A percentile compares a stretch with the other conserved stretches of the same genome.
phyloP scores from a whole-genome alignment of 2,113 vertebrate genomes.

The Oreochromis spilurus region DNA sequence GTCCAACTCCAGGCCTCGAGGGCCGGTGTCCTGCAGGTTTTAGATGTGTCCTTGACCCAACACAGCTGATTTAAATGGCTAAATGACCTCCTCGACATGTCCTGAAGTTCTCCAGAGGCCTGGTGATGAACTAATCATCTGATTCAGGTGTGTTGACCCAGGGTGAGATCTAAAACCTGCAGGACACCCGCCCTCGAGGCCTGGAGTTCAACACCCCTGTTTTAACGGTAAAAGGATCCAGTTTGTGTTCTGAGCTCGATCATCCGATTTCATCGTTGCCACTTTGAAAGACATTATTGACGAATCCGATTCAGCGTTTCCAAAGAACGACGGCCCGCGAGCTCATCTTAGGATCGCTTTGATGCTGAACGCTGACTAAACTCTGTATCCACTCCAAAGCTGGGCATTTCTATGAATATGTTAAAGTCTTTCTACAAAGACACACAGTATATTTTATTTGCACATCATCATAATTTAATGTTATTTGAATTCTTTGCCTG shows the following conservation, averaged over 20 bases:
- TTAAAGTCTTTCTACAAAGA: not conserved
- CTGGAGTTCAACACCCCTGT: rapidly evolving
- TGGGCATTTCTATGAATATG: not conserved
- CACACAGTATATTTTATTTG: not conserved
- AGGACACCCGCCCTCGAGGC: rapidly evolving
- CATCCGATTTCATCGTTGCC: not conserved
- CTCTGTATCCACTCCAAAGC: not conserved
- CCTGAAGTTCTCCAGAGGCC: too few species aligned
- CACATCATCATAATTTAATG: not conserved
- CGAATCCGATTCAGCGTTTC: not conserved
- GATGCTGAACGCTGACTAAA: not conserved
- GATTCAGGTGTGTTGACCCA: too few species aligned
- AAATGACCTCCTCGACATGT: not conserved
- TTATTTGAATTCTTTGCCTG: not conserved
- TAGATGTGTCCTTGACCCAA: not conserved
- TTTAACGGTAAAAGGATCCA: not conserved
- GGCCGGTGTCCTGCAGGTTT: rapidly evolving
- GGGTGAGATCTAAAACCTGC: rapidly evolving
- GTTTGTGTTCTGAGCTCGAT: not conserved
- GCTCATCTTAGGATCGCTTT: not conserved
- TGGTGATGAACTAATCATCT: too few species aligned
- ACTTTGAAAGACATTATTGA: too few species aligned
- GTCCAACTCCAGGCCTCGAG: rapidly evolving
- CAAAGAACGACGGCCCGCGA: not conserved
- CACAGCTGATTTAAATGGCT: rapidly evolving